Conservation (phyloP, 1,140 invertebrate genomes). For the Carposina sasakii region DNA sequence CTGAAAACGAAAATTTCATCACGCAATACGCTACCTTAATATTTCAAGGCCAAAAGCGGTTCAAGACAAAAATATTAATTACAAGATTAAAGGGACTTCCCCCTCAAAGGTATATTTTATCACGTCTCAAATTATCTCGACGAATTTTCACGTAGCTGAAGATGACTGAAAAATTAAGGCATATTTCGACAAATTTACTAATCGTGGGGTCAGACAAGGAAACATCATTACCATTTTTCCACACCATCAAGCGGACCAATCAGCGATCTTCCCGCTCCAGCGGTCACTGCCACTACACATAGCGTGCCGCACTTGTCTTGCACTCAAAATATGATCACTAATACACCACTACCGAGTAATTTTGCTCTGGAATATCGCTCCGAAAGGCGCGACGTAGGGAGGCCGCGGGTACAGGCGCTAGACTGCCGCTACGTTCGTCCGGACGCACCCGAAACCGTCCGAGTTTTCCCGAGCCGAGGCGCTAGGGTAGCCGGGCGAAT, state of each 20-base stretch:
- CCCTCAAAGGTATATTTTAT: too few relatives aligned
- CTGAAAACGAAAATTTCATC: too few relatives aligned
- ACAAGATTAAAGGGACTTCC: too few relatives aligned
- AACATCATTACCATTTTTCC: slow-evolving; percentile 54
- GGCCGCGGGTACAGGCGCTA: slow-evolving; percentile 32
- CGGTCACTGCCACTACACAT: slow-evolving; percentile 46
- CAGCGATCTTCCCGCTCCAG: slow-evolving; percentile 13
- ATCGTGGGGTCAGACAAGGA: slow-evolving; percentile 19
- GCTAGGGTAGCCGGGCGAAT: slow-evolving; percentile 39
- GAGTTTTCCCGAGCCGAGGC: slow-evolving; percentile 7
- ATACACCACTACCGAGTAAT: slow-evolving; percentile 43
- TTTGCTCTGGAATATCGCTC: slow-evolving; percentile 13
- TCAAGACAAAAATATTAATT: too few relatives aligned
- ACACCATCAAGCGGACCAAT: slow-evolving; percentile 42
- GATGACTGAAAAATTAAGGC: too few relatives aligned
- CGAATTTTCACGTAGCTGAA: too few relatives aligned
- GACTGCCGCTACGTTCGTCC: slow-evolving; percentile 60
- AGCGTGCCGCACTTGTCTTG: slow-evolving; percentile 40
- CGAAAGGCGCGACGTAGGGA: slow-evolving; percentile 30
- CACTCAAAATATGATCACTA: slow-evolving; percentile 29
- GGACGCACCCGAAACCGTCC: slow-evolving; percentile 32
- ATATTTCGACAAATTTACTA: slow-evolving; percentile 25
- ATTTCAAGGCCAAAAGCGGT: too few relatives aligned
- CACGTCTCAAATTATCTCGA: too few relatives aligned
- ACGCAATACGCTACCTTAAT: too few relatives aligned